Base-by-base conservation (phyloP, 2,113 vertebrate genomes). In the Sigmodon hispidus region DNA sequence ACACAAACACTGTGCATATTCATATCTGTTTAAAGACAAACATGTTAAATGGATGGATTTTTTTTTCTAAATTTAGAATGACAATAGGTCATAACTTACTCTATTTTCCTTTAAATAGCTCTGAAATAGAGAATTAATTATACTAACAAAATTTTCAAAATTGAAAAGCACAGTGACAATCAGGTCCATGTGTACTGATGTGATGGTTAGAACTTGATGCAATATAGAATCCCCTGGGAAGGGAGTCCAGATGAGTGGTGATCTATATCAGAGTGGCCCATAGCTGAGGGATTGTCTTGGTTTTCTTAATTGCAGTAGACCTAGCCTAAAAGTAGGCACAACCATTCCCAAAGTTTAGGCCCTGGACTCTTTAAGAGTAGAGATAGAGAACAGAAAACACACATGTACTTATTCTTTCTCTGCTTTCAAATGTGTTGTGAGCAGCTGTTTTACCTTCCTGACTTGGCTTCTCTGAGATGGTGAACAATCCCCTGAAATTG, bases 151-250 rank as follows among this genome's bases (percentile, higher is more conserved):
- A 69, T 88, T 77, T 31, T 90, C 4, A 67, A 73, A 88, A 67
- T 29, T 43, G 31, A 76, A 88, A 93, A 90, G 31, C 61, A 72
- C 43, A 89, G 31, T 77, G 52, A 63, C 89, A 96, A 93, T 65
- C 36, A 69, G 34, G 0, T 43, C 10, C 87, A 0, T 22, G 24
- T 34, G 16, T 80, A 0, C 10, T 63, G 57, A 0, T 40, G 13
- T 84, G 12, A 31, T 84, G n/a, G 59, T 34, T 65, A 63, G 16
- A 45, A 19, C 17, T 48, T 3, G 15, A 34, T 31, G 15, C 40
- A 65, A 34, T 31, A 16, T 63, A 10, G 29, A 21, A 31, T 48
- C 29, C 45, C 59, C 81, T 45, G 26, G 57, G 40, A 45, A 65
- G 5, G 9, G 43, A 19, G 24, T 65, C 29, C 61, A 63, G 40